Evolutionary conservation across 2,888 invertebrate species (phyloP).

Genomic region (Leptarthrus brevirostris): DNA sequence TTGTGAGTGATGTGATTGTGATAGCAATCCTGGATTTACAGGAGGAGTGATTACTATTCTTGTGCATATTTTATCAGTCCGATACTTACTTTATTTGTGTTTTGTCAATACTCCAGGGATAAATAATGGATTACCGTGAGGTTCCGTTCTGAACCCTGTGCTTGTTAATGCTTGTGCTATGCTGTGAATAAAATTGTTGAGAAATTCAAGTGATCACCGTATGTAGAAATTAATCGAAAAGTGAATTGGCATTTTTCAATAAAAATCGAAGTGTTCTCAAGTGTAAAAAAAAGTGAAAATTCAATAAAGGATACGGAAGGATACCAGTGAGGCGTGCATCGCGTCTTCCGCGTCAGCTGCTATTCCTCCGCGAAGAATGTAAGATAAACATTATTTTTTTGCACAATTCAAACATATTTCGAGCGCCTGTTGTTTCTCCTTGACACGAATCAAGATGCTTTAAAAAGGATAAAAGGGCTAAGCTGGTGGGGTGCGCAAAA

Average conservation of each 20-base stretch:
- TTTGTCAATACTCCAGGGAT: constrained; percentile 3
- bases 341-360: not conserved
- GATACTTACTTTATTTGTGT: not conserved
- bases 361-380: not conserved
- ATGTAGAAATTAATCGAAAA: not conserved
- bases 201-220: not conserved
- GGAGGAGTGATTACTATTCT: not conserved
- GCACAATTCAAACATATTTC: not conserved
- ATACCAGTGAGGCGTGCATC: constrained; percentile 20
- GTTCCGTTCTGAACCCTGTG: not conserved
- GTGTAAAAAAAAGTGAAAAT: constrained; percentile 1
- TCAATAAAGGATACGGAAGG: constrained; percentile 32
- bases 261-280: constrained; percentile 28
- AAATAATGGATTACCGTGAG: constrained; percentile 8
- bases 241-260: constrained; percentile 22
- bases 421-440: constrained; percentile 43
- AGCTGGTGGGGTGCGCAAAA: constrained; percentile 14
- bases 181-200: not conserved
- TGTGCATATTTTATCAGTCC: not conserved
- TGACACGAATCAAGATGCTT: constrained; percentile 36
- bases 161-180: not conserved
- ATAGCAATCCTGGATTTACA: constrained; percentile 4
- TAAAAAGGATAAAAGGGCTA: constrained; percentile 38
- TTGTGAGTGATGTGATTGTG: not conserved
- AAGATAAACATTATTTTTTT: not conserved